A percentile compares a stretch with the other conserved stretches of the same genome.
Evolutionary conservation across 1,140 invertebrate species (phyloP).

Genomic region (Subanguina moxae): DNA sequence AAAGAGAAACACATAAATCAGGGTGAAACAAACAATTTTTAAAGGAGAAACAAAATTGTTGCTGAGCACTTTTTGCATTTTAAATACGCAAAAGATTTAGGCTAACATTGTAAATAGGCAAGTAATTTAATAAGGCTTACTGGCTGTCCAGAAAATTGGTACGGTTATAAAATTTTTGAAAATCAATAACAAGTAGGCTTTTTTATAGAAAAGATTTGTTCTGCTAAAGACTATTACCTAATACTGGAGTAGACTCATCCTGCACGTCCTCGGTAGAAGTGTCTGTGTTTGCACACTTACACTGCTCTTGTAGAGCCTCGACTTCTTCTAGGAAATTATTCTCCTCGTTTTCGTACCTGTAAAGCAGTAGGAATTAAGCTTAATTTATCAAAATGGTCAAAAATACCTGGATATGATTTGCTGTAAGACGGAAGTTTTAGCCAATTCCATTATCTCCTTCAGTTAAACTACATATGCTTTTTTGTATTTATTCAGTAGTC

Average conservation of each 20-base stretch:
- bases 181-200: too few relatives aligned
- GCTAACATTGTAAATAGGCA: too few relatives aligned
- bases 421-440: neutral
- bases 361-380: neutral
- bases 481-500: too few relatives aligned
- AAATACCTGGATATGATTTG: neutral
- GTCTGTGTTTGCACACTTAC: slow-evolving; percentile 19
- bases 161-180: neutral
- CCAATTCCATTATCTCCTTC: neutral
- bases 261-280: slow-evolving; percentile 19
- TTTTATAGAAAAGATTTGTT: too few relatives aligned
- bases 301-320: slow-evolving; percentile 18
- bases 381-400: neutral
- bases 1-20: neutral
- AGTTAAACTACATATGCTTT: too few relatives aligned
- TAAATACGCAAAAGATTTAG: neutral
- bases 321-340: slow-evolving; percentile 26
- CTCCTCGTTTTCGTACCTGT: slow-evolving; percentile 25
- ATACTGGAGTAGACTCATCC: slow-evolving; percentile 15
- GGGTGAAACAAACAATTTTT: slow-evolving; percentile 5
- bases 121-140: too few relatives aligned
- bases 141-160: too few relatives aligned
- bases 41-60: neutral
- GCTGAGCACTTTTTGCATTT: neutral
- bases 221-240: slow-evolving; percentile 21